Percentiles rank a stretch among this genome's conserved stretches.
Conservation (phyloP, 2,888 invertebrate species). For the Diogma glabrata region DNA sequence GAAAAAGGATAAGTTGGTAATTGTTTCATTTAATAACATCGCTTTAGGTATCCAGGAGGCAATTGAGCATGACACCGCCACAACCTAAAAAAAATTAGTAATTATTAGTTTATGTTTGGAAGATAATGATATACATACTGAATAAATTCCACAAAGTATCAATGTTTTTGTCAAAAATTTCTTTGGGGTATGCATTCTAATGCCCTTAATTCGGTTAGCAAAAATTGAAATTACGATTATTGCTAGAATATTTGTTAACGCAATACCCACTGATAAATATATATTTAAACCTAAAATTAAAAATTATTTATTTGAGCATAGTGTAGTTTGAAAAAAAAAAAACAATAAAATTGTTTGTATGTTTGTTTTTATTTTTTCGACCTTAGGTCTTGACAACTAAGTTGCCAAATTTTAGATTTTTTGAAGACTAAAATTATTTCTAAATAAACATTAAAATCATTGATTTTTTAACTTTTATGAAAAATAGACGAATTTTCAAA, state of each 20-base stretch:
- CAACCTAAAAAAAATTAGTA: conserved; percentile 17
- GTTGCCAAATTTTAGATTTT: too few species aligned
- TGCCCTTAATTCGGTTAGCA: not conserved
- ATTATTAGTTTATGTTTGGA: not conserved
- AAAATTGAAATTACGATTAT: not conserved
- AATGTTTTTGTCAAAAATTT: conserved; percentile 2
- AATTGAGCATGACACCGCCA: conserved; percentile 28
- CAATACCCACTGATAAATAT: not conserved
- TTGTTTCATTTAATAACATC: conserved; percentile 32
- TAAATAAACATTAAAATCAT: too few species aligned
- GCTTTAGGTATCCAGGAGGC: conserved; percentile 31
- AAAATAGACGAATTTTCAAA: too few species aligned
- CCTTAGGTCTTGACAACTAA: too few species aligned
- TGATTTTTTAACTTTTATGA: too few species aligned
- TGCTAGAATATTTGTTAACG: not conserved
- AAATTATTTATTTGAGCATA: too few species aligned
- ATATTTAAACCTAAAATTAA: conserved; percentile 2
- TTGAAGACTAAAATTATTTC: too few species aligned
- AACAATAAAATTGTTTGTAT: too few species aligned
- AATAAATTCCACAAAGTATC: conserved; percentile 28
- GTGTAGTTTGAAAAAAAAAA: too few species aligned
- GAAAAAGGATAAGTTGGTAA: conserved; percentile 33
- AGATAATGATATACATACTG: conserved; percentile 15
- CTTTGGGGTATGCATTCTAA: conserved; percentile 4
- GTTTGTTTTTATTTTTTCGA: too few species aligned